These are phyloP conservation scores for Spilosoma lubricipeda DNA, from an alignment of 2,888 invertebrate genomes.

Conservation along the genomic window DNA sequence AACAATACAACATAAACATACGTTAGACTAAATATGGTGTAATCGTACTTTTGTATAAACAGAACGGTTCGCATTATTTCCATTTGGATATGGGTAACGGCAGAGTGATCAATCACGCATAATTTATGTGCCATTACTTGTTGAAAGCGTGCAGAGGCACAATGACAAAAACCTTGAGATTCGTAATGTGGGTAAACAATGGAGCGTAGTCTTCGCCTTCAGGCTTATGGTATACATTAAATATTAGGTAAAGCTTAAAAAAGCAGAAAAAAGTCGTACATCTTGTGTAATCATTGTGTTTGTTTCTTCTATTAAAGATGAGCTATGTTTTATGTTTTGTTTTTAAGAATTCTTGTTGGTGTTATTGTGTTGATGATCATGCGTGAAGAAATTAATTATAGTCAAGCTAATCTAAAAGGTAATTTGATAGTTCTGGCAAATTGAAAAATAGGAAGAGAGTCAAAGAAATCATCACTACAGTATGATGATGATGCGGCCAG, in stretches of 20 bases:
- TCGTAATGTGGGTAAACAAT: slow-evolving; percentile 20
- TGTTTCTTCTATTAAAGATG: background rate
- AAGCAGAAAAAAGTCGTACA: background rate
- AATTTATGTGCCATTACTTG: slow-evolving; percentile 52
- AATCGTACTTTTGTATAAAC: slow-evolving; percentile 40
- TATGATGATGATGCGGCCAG: too few relatives aligned
- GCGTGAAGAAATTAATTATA: too few relatives aligned
- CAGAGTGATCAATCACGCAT: slow-evolving; percentile 47
- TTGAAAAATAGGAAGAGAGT: too few relatives aligned
- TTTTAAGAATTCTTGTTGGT: too few relatives aligned
- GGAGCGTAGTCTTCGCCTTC: background rate
- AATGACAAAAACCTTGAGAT: slow-evolving; percentile 35
- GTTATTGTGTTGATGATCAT: too few relatives aligned
- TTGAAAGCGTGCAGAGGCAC: slow-evolving; percentile 32
- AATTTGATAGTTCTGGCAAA: too few relatives aligned
- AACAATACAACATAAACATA: slow-evolving; percentile 13
- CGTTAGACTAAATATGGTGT: slow-evolving; percentile 35
- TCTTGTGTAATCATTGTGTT: background rate
- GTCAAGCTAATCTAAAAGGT: too few relatives aligned
- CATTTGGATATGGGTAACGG: slow-evolving; percentile 37
- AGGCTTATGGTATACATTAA: slow-evolving; percentile 1
- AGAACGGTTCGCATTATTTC: slow-evolving; percentile 43
- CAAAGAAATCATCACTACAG: too few relatives aligned
- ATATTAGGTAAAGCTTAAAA: slow-evolving; percentile 1
- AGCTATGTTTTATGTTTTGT: background rate